A percentile compares a stretch with the other conserved stretches of the same genome.
phyloP scores from a whole-genome alignment of 2,888 invertebrate species.

The Philopedon plagiatum region DNA sequence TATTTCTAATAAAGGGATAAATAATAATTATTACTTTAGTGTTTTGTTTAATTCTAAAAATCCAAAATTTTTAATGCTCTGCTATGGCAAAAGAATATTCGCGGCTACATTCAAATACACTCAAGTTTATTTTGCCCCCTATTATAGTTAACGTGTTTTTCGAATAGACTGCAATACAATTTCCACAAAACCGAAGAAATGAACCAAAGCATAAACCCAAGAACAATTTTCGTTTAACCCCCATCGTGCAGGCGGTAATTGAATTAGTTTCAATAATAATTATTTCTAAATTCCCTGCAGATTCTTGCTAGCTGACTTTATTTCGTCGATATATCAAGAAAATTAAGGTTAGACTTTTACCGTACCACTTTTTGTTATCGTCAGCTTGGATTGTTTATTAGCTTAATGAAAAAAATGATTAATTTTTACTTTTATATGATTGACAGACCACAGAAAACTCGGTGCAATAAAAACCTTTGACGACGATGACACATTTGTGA shows the following conservation, averaged over 20 bases:
- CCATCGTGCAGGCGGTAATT: background rate
- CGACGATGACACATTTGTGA: no score
- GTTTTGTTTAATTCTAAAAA: no score
- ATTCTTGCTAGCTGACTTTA: background rate
- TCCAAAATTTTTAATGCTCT: no score
- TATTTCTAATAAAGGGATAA: no score
- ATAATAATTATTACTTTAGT: no score
- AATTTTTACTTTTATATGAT: no score
- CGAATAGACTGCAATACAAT: background rate
- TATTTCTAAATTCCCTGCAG: constrained; percentile 7
- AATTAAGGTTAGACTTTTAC: background rate
- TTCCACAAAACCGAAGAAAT: constrained; percentile 7
- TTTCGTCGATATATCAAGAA: background rate
- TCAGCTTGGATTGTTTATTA: no score
- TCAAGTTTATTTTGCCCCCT: background rate
- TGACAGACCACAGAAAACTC: no score
- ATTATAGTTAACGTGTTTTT: background rate
- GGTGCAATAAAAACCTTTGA: no score
- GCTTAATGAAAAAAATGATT: no score
- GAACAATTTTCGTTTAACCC: constrained; percentile 1
- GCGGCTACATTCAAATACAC: background rate
- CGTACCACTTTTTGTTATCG: no score
- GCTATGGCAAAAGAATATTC: no score
- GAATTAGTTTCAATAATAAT: constrained; percentile 9
- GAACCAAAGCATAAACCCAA: constrained; percentile 14